Evolutionary conservation across 2,888 invertebrate species (phyloP), one percentile per base, ranked within the genome.

Genomic region (Xanthia icteritia): DNA sequence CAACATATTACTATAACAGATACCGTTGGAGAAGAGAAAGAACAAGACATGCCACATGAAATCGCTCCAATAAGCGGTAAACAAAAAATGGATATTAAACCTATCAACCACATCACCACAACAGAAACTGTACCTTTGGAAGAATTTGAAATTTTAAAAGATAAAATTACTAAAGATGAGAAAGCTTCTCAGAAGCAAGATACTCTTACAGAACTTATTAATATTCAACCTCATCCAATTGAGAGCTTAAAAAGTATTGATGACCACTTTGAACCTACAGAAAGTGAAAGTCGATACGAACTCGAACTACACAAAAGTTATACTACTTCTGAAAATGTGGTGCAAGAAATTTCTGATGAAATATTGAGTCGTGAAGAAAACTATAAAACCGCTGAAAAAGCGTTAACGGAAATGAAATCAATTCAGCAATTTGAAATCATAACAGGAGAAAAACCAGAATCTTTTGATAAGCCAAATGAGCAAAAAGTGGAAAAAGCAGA

Each of bases 61-160:
- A 79, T 79, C 42, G 75, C 86, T 48, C 89, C 91, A 13, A 66
- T 73, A 39, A 85, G 77, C 45, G 88, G 90, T 81, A 89, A 88
- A 63, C 92, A 94, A 84, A 85, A 88, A 69, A 54, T 93, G 17
- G 91, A 92, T 76, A 82, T 95, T 15, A 90, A 92, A 83, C 88
- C 92, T 65, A 89, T 88, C 45, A 89, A 91, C 31, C 93, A 95
- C 79, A 80, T 96, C 23, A 94, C 91, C 36, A 95, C 93, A 20
- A 91, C 88, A 72, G 95, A 96, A 91, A 94, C 91, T 8, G 79
- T 94, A 71, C 79, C 90, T 23, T 85, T 94, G 27, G 96, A 96
- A 91, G 90, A 90, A 72, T 89, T 89, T 76, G 77, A 88, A 64
- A 85, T 90, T 48, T 83, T 93, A 48, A 85, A 92, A 61, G 83